These are phyloP conservation scores for Oenanthe oenanthe DNA, from an alignment of 2,113 vertebrate genomes.

Conservation along the genomic window DNA sequence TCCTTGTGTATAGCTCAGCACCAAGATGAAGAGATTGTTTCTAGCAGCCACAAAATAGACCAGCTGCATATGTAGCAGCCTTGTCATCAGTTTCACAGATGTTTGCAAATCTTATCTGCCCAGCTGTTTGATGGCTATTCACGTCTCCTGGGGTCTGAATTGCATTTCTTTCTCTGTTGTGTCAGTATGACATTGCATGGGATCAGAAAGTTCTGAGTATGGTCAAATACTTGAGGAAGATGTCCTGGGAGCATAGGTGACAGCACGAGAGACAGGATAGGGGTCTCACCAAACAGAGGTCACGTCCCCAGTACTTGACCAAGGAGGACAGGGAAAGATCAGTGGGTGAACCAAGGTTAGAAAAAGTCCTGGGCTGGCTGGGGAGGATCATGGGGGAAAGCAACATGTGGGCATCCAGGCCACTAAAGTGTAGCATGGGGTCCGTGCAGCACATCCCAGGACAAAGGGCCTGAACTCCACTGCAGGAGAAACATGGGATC, in stretches of 20 bases:
- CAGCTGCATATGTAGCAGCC: neutral
- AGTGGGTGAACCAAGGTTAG: fast-evolving
- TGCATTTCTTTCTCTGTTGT: neutral
- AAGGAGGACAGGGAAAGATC: neutral
- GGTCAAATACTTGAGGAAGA: neutral
- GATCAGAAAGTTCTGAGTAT: neutral
- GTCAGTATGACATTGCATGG: fast-evolving
- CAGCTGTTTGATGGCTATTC: neutral
- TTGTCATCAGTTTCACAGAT: neutral
- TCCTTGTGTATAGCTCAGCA: fast-evolving
- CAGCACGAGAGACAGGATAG: fast-evolving
- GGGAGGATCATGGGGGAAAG: neutral
- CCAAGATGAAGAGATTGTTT: neutral
- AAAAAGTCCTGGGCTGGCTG: neutral
- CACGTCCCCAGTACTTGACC: fast-evolving
- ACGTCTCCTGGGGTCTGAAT: neutral
- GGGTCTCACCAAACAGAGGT: neutral
- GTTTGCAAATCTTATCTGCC: neutral
- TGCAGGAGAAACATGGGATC: fast-evolving
- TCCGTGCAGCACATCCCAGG: fast-evolving
- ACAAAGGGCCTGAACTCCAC: neutral
- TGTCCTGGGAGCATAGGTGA: fast-evolving
- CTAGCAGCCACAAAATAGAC: neutral
- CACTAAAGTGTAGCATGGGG: neutral
- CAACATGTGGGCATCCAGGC: fast-evolving